Evolutionary conservation across 2,888 invertebrate species (phyloP).

Genomic region (Rhogogaster chlorosoma): DNA sequence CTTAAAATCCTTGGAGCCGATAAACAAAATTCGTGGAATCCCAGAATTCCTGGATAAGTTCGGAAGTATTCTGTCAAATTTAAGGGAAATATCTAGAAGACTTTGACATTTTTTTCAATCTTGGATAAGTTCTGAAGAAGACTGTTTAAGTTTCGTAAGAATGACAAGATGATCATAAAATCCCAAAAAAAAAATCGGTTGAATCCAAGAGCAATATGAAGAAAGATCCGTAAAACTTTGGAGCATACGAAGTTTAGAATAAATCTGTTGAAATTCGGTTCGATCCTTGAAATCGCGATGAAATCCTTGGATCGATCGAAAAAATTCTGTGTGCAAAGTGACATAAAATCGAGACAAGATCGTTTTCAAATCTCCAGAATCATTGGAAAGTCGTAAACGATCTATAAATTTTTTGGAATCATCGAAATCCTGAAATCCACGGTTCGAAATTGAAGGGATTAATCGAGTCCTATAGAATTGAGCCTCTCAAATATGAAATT

Average conservation of each 20-base stretch:
- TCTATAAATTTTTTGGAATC: neutral
- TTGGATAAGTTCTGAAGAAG: neutral
- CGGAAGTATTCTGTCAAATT: neutral
- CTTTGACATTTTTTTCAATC: neutral
- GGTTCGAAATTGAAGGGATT: neutral
- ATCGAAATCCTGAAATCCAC: neutral
- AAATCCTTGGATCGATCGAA: neutral
- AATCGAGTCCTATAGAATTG: neutral
- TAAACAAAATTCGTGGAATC: neutral
- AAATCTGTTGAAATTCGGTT: neutral
- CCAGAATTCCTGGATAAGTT: neutral
- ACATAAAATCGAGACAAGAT: neutral
- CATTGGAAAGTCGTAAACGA: neutral
- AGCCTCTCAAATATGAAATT: neutral
- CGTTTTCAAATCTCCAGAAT: neutral
- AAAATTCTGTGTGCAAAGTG: neutral
- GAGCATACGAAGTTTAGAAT: too few relatives aligned
- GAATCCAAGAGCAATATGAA: neutral
- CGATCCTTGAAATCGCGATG: neutral
- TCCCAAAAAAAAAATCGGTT: neutral
- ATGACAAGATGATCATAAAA: neutral
- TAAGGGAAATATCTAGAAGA: neutral
- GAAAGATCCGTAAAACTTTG: neutral
- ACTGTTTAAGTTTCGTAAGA: neutral
- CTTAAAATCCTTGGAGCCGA: too few relatives aligned